Conservation (phyloP, 2,113 vertebrate species). For the Falcunculus frontatus region DNA sequence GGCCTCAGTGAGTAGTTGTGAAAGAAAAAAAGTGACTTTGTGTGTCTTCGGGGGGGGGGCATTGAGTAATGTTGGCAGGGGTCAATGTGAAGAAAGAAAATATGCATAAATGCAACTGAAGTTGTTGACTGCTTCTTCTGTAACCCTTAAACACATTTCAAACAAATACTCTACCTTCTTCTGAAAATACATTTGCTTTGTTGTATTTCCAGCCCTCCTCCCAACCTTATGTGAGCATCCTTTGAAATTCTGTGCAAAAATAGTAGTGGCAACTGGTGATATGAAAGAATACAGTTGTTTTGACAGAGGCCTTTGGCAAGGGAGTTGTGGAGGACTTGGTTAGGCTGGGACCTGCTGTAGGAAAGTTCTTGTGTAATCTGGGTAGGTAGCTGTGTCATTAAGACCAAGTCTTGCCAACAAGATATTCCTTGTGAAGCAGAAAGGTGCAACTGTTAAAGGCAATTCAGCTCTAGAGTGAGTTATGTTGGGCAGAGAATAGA, state of each 20-base stretch:
- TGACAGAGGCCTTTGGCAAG: not conserved
- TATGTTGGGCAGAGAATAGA: not conserved
- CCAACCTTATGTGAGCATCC: not conserved
- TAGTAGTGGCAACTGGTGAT: not conserved
- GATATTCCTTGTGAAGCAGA: not conserved
- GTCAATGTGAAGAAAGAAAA: slow-evolving; percentile 17
- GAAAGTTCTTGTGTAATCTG: slow-evolving; percentile 1
- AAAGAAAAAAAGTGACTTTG: slow-evolving; percentile 61
- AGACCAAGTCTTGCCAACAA: accelerated
- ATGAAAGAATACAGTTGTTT: not conserved
- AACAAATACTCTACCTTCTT: slow-evolving; percentile 14
- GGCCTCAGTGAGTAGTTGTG: slow-evolving; percentile 69
- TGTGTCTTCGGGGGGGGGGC: not conserved
- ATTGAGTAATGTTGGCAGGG: slow-evolving; percentile 45
- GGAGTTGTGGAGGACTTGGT: not conserved
- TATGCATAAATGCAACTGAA: slow-evolving; percentile 1
- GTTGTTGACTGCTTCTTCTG: slow-evolving; percentile 44
- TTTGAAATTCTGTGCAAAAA: not conserved
- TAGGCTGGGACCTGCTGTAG: not conserved
- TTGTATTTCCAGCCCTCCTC: accelerated
- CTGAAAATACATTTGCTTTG: slow-evolving; percentile 15
- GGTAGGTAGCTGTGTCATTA: not conserved
- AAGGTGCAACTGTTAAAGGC: not conserved
- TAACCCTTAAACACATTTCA: not conserved
- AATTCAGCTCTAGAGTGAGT: not conserved